A percentile compares a stretch with the other conserved stretches of the same genome.
Evolutionary conservation across 2,797 vertebrate species (phyloP).

Genomic region (Furcifer pardalis): DNA sequence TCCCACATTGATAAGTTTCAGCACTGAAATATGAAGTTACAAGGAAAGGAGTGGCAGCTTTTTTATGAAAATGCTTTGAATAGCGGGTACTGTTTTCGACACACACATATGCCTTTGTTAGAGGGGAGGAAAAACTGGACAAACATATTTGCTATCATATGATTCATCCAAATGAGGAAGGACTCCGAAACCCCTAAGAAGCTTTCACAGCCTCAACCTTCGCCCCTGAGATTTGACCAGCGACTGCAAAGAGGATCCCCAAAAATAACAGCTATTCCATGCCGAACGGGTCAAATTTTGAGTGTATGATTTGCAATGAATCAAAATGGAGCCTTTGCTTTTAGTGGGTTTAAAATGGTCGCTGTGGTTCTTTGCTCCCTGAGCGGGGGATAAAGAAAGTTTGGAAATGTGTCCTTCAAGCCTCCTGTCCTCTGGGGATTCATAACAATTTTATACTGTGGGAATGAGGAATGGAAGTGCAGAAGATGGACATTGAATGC

Average conservation of each 20-base stretch:
- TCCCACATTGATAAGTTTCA: constrained; percentile 4
- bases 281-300: background rate
- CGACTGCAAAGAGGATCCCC: background rate
- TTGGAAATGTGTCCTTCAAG: too few species aligned
- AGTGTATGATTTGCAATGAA: background rate
- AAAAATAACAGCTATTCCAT: background rate
- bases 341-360: too few species aligned
- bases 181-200: background rate
- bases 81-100: constrained; percentile 35
- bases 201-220: background rate
- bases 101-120: constrained; percentile 24
- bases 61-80: constrained; percentile 22
- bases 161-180: background rate
- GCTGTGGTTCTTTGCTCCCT: too few species aligned
- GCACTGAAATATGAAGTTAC: constrained; percentile 22
- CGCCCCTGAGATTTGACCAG: background rate
- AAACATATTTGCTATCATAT: constrained; percentile 27
- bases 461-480: too few species aligned
- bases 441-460: too few species aligned
- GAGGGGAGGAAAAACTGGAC: background rate
- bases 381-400: too few species aligned
- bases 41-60: background rate
- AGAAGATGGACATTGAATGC: too few species aligned
- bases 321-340: too few species aligned
- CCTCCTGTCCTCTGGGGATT: too few species aligned